Conservation (phyloP, 2,888 invertebrate genomes). For the Tipula helvola region DNA sequence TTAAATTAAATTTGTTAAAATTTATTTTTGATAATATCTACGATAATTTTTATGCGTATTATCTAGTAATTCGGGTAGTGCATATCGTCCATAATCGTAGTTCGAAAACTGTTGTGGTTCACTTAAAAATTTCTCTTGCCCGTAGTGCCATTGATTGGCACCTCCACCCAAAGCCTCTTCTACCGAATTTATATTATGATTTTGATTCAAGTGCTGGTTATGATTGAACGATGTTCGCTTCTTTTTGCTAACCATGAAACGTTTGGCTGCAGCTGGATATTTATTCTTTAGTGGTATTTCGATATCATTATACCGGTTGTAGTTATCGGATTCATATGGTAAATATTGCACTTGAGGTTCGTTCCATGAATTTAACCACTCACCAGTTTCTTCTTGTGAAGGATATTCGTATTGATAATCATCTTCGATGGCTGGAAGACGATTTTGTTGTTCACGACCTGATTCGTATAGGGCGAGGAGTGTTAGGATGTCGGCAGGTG, state of each 20-base stretch:
- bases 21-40: background rate
- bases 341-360: constrained; percentile 30
- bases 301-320: background rate
- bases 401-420: constrained; percentile 18
- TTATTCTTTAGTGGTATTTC: constrained; percentile 4
- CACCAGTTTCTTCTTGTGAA: constrained; percentile 21
- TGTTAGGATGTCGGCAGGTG: constrained; percentile 35
- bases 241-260: constrained; percentile 34
- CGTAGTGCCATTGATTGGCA: background rate
- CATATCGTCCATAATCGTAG: background rate
- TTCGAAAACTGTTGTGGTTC: background rate
- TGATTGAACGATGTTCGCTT: constrained; percentile 24
- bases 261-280: constrained; percentile 22
- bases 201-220: background rate
- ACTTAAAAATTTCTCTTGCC: constrained; percentile 1
- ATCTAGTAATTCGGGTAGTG: background rate
- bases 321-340: constrained; percentile 27
- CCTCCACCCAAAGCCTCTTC: background rate
- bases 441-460: constrained; percentile 29
- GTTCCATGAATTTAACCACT: constrained; percentile 24
- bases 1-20: background rate
- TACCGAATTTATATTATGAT: background rate
- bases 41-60: constrained; percentile 9
- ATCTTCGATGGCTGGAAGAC: constrained; percentile 18
- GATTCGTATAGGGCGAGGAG: constrained; percentile 33